phyloP scores from a whole-genome alignment of 2,113 vertebrate genomes.

The Oryctolagus cuniculus region DNA sequence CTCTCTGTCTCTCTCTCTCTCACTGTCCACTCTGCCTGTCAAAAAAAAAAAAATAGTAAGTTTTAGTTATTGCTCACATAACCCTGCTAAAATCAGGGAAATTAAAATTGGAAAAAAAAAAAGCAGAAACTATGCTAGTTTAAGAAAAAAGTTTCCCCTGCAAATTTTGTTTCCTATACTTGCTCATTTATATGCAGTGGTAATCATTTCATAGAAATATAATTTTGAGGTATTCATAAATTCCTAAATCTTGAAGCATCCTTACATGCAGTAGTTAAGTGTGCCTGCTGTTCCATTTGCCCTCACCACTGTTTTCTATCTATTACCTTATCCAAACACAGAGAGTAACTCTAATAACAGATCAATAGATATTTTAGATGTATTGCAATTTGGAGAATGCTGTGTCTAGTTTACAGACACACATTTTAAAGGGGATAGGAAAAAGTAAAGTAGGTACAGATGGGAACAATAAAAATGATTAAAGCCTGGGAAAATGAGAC shows the following conservation, averaged over 20 bases:
- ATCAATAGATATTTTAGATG: slow-evolving; percentile 1
- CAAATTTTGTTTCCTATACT: not conserved
- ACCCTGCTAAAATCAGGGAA: not conserved
- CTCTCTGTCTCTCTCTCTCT: no score
- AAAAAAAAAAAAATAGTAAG: no score
- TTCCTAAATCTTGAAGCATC: not conserved
- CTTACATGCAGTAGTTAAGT: not conserved
- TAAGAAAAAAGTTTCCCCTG: not conserved
- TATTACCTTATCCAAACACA: not conserved
- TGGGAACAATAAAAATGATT: slow-evolving; percentile 82
- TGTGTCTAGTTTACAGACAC: slow-evolving; percentile 45
- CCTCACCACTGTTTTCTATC: not conserved
- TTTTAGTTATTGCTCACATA: not conserved
- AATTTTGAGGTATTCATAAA: not conserved
- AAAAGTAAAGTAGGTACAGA: slow-evolving; percentile 62
- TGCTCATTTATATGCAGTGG: not conserved
- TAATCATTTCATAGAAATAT: slow-evolving; percentile 5
- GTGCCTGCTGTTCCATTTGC: not conserved
- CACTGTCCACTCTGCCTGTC: no score
- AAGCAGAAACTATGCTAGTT: not conserved
- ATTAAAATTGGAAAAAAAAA: slow-evolving; percentile 42
- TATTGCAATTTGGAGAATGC: not conserved
- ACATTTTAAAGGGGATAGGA: slow-evolving; percentile 38
- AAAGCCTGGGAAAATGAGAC: slow-evolving; percentile 70
- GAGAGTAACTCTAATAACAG: not conserved